These are phyloP conservation scores for Rallus limicola DNA, from an alignment of 2,113 vertebrate genomes.

Conservation along the genomic window DNA sequence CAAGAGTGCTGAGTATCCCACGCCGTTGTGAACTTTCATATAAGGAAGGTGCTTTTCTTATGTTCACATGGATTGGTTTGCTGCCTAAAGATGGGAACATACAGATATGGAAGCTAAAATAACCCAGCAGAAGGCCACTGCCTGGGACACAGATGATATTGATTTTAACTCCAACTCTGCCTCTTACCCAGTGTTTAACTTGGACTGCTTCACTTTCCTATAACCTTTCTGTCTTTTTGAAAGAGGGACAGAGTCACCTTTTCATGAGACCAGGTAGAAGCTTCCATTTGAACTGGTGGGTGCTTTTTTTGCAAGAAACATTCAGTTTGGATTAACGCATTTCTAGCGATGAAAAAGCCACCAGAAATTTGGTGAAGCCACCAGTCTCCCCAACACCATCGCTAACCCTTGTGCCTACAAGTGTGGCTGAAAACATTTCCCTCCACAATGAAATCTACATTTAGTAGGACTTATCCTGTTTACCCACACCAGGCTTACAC, in stretches of 20 bases:
- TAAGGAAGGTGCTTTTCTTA: background rate
- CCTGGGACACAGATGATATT: background rate
- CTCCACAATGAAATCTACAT: background rate
- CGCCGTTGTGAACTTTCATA: background rate
- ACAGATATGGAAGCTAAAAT: background rate
- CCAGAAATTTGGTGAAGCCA: background rate
- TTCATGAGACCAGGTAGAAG: fast-evolving
- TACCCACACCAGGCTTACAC: background rate
- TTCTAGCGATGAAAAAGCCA: background rate
- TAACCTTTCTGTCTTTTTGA: background rate
- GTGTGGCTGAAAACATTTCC: background rate
- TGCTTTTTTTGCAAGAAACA: background rate
- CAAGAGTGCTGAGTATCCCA: background rate
- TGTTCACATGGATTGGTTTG: background rate
- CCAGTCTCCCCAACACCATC: background rate
- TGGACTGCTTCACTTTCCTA: background rate
- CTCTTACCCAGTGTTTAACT: background rate
- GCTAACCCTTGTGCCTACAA: background rate
- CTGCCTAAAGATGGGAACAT: background rate
- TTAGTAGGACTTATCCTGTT: background rate
- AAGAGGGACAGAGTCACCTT: background rate
- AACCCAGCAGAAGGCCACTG: background rate
- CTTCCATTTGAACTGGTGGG: background rate
- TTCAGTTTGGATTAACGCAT: background rate
- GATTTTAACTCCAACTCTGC: background rate